phyloP scores from a whole-genome alignment of 2,797 vertebrate species.

The Enteromius trimaculatus region DNA sequence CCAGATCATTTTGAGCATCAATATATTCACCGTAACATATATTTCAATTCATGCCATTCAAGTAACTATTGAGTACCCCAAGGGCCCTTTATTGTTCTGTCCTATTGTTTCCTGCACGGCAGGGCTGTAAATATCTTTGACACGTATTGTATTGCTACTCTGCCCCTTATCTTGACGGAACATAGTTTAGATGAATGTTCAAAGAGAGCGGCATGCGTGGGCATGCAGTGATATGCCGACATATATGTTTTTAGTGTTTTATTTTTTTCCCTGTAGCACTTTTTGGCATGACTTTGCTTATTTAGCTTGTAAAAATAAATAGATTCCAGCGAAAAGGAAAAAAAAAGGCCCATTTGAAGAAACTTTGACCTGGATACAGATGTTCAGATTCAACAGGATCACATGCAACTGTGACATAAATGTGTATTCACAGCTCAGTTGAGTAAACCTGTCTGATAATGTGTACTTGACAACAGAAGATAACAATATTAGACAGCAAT shows the following conservation, averaged over 20 bases:
- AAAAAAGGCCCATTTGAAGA: constrained; percentile 12
- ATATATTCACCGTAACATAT: not conserved
- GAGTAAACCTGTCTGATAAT: constrained; percentile 52
- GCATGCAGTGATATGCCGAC: constrained; percentile 35
- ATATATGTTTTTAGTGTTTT: constrained; percentile 1
- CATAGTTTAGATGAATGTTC: constrained; percentile 37
- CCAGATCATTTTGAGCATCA: constrained; percentile 12
- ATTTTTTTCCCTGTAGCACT: not conserved
- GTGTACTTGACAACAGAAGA: constrained; percentile 57
- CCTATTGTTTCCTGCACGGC: constrained; percentile 17
- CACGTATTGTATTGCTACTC: constrained; percentile 29
- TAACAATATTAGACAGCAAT: constrained; percentile 55
- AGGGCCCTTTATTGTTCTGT: constrained; percentile 31
- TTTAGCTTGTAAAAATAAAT: constrained; percentile 8
- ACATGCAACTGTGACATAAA: constrained; percentile 45
- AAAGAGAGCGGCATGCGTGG: constrained; percentile 40
- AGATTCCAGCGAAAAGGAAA: not conserved
- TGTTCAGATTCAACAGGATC: constrained; percentile 38
- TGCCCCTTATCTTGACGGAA: constrained; percentile 27
- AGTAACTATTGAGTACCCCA: constrained; percentile 1
- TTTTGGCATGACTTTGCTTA: not conserved
- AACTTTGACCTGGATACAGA: constrained; percentile 7
- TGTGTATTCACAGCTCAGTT: constrained; percentile 42
- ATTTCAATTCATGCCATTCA: constrained; percentile 9
- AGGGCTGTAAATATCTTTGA: constrained; percentile 33